Conservation (phyloP, 2,113 vertebrate genomes). For the Siniperca knerii region DNA sequence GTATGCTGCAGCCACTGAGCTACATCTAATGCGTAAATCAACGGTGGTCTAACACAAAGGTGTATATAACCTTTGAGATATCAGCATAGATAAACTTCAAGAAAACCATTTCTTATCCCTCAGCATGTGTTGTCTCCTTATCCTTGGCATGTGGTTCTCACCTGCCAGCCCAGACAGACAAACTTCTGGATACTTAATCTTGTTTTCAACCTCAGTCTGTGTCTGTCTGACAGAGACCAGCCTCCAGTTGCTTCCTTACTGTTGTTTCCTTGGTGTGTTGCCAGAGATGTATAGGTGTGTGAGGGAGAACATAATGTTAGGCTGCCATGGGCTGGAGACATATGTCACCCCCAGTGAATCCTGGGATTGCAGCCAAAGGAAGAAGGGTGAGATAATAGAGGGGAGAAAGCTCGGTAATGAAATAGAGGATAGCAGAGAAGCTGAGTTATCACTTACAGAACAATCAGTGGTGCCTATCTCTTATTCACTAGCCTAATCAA, state of each 20-base stretch:
- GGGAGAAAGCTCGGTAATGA: constrained; percentile 67
- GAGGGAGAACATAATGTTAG: constrained; percentile 69
- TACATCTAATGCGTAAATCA: constrained; percentile 63
- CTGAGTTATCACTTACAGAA: constrained; percentile 74
- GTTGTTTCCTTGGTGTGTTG: constrained; percentile 35
- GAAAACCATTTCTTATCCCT: constrained; percentile 59
- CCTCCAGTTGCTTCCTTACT: constrained; percentile 42
- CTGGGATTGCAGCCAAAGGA: constrained; percentile 74
- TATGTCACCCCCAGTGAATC: constrained; percentile 73
- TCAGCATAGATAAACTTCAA: constrained; percentile 72
- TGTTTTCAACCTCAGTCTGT: constrained; percentile 54
- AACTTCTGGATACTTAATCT: constrained; percentile 72
- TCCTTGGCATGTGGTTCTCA: constrained; percentile 60
- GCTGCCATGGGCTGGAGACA: constrained; percentile 62
- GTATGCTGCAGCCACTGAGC: constrained; percentile 53
- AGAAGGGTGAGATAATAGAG: constrained; percentile 64
- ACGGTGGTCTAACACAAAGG: constrained; percentile 51
- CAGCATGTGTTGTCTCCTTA: constrained; percentile 63
- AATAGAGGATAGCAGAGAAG: constrained; percentile 69
- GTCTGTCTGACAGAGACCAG: constrained; percentile 48
- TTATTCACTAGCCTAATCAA: constrained; percentile 73
- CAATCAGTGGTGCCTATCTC: constrained; percentile 67
- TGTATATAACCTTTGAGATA: constrained; percentile 64
- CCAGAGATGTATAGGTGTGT: constrained; percentile 63
- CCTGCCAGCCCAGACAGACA: constrained; percentile 66